Base-by-base conservation (phyloP, 2,888 invertebrate genomes). In the Papilio elwesi region DNA sequence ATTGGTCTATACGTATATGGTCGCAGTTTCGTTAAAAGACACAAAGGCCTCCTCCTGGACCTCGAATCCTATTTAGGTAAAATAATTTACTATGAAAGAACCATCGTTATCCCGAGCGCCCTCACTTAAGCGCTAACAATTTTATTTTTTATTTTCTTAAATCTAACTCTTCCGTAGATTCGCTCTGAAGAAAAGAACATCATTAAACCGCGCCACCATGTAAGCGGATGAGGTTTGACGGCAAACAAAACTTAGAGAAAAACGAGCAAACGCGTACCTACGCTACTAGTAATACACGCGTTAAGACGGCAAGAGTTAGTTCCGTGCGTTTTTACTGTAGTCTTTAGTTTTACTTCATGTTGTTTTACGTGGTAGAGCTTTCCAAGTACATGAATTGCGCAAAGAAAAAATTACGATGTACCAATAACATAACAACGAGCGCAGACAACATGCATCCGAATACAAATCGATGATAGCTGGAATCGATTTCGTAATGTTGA, bases 101-200 rank as follows among this genome's bases (percentile, higher is more conserved):
- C n/a, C n/a, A 48, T 16, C 62, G 16, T 55, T 36, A 59, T 15
- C 15, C 15, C 0, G 15, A 36, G 49, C 7, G 11, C 15, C 68
- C 49, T 26, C 51, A 16, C 15, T 7, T 49, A 5, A 0, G 38
- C 6, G 12, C 1, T 16, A 53, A 16, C 9, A 43, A 36, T 12
- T 59, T 48, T 51, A 36, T 69, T 62, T 12, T 59, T 48, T 51
- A 36, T 69, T 62, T 62, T 43, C 16, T 8, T 76, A 76, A 77
- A 76, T 71, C 74, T 64, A 78, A 75, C 73, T 71, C 72, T 77
- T 77, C 73, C 69, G 49, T 11, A 62, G 57, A 57, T 10, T 53
- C 66, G 72, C 57, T 62, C 16, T 47, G 73, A 73, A 76, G 74
- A 80, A 83, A 83, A 74, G 78, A 78, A 77, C 83, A 75, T 79